Evolutionary conservation across 2,797 vertebrate species (phyloP).

Genomic region (Myotis vivesi): DNA sequence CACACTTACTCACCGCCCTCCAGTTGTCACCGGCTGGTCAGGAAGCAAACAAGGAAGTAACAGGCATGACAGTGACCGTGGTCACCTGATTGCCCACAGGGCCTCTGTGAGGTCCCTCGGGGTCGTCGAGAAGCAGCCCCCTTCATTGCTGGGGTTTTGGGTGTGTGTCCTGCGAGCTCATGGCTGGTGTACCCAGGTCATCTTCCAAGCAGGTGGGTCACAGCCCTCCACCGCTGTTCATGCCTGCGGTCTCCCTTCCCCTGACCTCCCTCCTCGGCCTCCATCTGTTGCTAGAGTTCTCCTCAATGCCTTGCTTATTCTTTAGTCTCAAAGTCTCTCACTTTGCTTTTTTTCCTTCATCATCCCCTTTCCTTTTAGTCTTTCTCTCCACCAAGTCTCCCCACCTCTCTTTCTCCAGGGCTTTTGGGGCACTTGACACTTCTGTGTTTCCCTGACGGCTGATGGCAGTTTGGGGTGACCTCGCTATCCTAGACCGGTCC

Average conservation of each 20-base stretch:
- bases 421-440: neutral
- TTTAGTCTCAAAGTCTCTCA: neutral
- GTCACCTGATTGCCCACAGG: neutral
- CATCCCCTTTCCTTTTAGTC: neutral
- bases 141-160: neutral
- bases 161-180: neutral
- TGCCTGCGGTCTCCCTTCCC: neutral
- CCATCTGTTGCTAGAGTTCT: neutral
- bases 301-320: neutral
- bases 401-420: neutral
- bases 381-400: neutral
- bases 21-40: neutral
- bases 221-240: too few relatives aligned
- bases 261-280: neutral
- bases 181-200: neutral
- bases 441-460: neutral
- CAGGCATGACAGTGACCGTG: neutral
- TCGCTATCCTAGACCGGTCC: neutral
- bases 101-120: rapidly evolving
- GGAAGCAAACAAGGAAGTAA: neutral
- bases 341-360: neutral
- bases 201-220: neutral
- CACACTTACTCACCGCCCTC: neutral
- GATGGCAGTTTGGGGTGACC: neutral
- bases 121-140: neutral